These are phyloP conservation scores for Cantharis nigra DNA, from an alignment of 2,888 invertebrate species.

Conservation along the genomic window DNA sequence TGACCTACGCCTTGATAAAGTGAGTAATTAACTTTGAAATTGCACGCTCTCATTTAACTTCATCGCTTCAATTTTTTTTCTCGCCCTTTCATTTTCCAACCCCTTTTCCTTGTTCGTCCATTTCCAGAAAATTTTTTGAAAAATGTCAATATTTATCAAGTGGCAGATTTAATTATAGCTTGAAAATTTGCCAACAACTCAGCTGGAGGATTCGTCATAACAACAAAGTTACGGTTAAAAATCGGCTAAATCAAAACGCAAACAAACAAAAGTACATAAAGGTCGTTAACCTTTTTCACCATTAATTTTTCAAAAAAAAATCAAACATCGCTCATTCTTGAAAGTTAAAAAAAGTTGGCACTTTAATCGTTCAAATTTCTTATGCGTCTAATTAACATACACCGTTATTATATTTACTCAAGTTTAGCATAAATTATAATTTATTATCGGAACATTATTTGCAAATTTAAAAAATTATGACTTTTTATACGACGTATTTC, in stretches of 20 bases:
- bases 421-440: not conserved
- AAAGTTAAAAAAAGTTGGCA: not conserved
- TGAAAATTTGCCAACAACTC: slow-evolving; percentile 7
- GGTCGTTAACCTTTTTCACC: not conserved
- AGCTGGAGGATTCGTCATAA: slow-evolving; percentile 14
- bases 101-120: not conserved
- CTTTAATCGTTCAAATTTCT: not conserved
- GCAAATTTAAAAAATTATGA: not conserved
- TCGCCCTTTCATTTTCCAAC: not conserved
- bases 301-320: not conserved
- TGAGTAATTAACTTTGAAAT: slow-evolving; percentile 3
- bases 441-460: not conserved
- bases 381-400: not conserved
- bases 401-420: not conserved
- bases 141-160: slow-evolving; percentile 1
- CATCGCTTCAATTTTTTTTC: not conserved
- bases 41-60: not conserved
- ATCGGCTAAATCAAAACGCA: slow-evolving; percentile 2
- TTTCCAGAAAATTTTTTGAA: not conserved
- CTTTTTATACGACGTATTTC: not conserved
- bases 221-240: slow-evolving; percentile 5
- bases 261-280: slow-evolving; percentile 5
- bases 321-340: not conserved
- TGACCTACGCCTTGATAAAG: slow-evolving; percentile 19
- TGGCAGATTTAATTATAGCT: slow-evolving; percentile 10